Evolutionary conservation across 1,140 invertebrate species (phyloP).

Genomic region (Cyclina sinensis): DNA sequence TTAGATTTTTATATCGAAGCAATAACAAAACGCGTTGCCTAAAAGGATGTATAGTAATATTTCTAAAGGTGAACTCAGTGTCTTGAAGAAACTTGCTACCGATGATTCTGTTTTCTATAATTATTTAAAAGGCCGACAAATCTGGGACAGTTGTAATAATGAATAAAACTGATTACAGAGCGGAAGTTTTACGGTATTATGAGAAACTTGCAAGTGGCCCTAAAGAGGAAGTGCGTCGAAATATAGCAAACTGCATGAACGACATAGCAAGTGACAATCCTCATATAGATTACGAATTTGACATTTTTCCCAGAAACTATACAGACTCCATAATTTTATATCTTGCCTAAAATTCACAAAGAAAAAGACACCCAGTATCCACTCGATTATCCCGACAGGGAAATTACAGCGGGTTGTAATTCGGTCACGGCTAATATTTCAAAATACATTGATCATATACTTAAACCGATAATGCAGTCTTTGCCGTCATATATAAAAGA

Average conservation of each 20-base stretch:
- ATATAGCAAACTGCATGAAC: background rate
- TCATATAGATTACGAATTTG: too few species aligned
- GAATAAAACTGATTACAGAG: background rate
- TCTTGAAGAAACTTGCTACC: background rate
- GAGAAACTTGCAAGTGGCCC: background rate
- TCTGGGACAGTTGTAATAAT: background rate
- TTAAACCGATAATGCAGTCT: background rate
- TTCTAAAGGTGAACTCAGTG: background rate
- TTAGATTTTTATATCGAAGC: too few species aligned
- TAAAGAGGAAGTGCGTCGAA: background rate
- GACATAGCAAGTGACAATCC: background rate
- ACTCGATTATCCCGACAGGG: too few species aligned
- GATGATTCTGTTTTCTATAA: too few species aligned
- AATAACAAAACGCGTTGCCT: background rate
- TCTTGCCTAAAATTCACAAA: too few species aligned
- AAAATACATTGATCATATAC: too few species aligned
- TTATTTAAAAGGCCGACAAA: background rate
- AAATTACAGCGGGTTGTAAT: too few species aligned
- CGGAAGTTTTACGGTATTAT: background rate
- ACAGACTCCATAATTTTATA: constrained; percentile 35
- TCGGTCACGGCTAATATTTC: too few species aligned
- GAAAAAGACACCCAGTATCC: too few species aligned
- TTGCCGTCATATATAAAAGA: constrained; percentile 50
- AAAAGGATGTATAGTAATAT: background rate
- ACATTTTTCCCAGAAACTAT: constrained; percentile 62